Percentiles rank a stretch among this genome's conserved stretches.
phyloP scores from a whole-genome alignment of 2,797 vertebrate species.

The Aphelocoma californica region DNA sequence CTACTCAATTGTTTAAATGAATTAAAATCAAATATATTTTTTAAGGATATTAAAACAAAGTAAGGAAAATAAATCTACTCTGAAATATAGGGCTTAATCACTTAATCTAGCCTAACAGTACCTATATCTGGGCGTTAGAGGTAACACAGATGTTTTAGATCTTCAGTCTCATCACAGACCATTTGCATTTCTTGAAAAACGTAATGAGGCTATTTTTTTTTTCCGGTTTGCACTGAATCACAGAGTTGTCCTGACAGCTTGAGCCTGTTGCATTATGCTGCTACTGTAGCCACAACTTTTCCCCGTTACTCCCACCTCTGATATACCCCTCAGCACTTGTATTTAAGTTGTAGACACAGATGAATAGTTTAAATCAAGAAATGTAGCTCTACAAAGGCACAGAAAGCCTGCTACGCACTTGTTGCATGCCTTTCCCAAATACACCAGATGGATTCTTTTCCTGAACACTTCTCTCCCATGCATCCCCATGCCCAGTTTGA shows the following conservation, averaged over 20 bases:
- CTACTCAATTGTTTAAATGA: not conserved
- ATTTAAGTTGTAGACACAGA: not conserved
- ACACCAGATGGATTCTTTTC: not conserved
- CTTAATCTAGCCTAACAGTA: not conserved
- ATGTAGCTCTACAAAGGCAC: conserved; percentile 11
- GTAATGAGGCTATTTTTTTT: not conserved
- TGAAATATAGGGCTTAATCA: not conserved
- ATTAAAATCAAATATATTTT: not conserved
- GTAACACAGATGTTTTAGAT: not conserved
- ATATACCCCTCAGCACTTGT: not conserved
- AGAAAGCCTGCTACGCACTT: conserved; percentile 5
- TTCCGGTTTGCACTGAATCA: not conserved
- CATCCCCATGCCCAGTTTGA: not conserved
- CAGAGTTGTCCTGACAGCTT: conserved; percentile 10
- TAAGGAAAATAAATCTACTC: not conserved
- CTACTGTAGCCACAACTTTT: not conserved
- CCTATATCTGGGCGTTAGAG: not conserved
- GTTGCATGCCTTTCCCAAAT: not conserved
- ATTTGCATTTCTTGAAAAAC: not conserved
- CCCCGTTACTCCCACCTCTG: conserved; percentile 11
- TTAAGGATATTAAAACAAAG: not conserved
- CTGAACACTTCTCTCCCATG: not conserved
- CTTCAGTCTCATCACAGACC: not conserved
- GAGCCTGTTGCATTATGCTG: not conserved
- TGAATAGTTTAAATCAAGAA: conserved; percentile 27